Percentiles rank a stretch among this genome's conserved stretches.
These are phyloP conservation scores for Eustalomyia histrio DNA, from an alignment of 2,888 invertebrate species.

Conservation along the genomic window DNA sequence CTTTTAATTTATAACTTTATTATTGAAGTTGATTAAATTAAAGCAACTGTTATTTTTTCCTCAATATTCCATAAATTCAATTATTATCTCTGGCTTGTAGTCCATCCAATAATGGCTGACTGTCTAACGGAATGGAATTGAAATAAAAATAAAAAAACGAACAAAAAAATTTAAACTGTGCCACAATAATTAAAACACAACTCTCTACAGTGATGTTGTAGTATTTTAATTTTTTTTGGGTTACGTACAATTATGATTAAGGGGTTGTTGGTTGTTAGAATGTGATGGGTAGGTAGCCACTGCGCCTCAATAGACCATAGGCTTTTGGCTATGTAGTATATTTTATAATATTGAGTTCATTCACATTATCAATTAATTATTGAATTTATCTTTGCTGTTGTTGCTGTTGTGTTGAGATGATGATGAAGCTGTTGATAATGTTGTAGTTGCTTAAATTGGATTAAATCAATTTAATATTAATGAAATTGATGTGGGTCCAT, in stretches of 20 bases:
- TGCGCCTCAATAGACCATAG: background rate
- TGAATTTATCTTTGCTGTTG: conserved; percentile 45
- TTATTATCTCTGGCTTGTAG: conserved; percentile 2
- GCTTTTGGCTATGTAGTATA: conserved; percentile 11
- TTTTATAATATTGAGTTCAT: conserved; percentile 51
- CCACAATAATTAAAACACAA: conserved; percentile 58
- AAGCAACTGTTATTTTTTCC: conserved; percentile 24
- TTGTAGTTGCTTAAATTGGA: conserved; percentile 43
- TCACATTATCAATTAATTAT: conserved; percentile 61
- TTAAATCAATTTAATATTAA: conserved; percentile 53
- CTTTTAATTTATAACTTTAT: conserved; percentile 33
- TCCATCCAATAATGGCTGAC: background rate
- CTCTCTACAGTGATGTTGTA: conserved; percentile 22
- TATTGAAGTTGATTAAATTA: conserved; percentile 59
- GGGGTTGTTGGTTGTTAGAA: background rate
- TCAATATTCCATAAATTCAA: conserved; percentile 31
- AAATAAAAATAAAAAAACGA: conserved; percentile 18
- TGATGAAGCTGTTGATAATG: conserved; percentile 10
- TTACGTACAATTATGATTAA: conserved; percentile 6
- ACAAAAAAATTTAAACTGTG: conserved; percentile 51
- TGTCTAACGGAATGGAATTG: conserved; percentile 1
- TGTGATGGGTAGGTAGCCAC: conserved; percentile 20
- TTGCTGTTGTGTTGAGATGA: conserved; percentile 9
- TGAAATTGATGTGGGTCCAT: conserved; percentile 44
- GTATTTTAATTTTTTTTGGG: conserved; percentile 4